Percentiles rank a stretch among this genome's conserved stretches.
Conservation (phyloP, 2,113 vertebrate species). For the Stigmatopora nigra region DNA sequence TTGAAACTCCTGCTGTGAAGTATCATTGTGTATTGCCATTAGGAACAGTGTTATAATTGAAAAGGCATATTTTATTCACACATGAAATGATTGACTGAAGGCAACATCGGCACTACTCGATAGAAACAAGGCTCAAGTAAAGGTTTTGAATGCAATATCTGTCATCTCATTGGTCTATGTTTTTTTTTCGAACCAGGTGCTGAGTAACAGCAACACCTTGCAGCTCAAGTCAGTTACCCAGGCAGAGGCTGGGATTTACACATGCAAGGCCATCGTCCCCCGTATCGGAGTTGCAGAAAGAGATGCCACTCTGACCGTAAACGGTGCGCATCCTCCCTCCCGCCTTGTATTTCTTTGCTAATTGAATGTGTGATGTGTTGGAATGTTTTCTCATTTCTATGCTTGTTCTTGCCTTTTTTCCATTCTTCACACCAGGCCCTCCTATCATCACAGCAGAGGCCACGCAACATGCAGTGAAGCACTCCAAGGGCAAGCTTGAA, state of each 20-base stretch:
- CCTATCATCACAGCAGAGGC: conserved; percentile 78
- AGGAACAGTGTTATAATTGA: too few species aligned
- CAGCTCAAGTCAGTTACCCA: conserved; percentile 76
- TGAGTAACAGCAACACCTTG: conserved; percentile 80
- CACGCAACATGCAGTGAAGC: conserved; percentile 75
- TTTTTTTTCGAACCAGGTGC: conserved; percentile 68
- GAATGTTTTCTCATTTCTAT: neutral
- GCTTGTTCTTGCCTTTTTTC: neutral
- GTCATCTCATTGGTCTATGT: conserved; percentile 20
- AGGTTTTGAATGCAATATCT: conserved; percentile 17
- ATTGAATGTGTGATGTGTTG: neutral
- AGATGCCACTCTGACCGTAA: conserved; percentile 80
- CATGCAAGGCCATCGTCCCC: conserved; percentile 80
- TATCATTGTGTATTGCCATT: neutral
- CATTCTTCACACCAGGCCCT: conserved; percentile 67
- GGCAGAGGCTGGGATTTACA: conserved; percentile 80
- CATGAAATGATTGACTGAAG: neutral
- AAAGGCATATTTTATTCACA: neutral
- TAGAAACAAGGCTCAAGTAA: neutral
- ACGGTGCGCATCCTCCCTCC: conserved; percentile 65
- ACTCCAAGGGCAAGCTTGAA: conserved; percentile 80
- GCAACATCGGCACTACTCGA: neutral
- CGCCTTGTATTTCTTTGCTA: neutral
- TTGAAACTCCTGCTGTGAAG: too few species aligned
- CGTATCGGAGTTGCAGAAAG: conserved; percentile 75